Evolutionary conservation across 1,140 invertebrate species (phyloP).

Genomic region (Drosophila subobscura): DNA sequence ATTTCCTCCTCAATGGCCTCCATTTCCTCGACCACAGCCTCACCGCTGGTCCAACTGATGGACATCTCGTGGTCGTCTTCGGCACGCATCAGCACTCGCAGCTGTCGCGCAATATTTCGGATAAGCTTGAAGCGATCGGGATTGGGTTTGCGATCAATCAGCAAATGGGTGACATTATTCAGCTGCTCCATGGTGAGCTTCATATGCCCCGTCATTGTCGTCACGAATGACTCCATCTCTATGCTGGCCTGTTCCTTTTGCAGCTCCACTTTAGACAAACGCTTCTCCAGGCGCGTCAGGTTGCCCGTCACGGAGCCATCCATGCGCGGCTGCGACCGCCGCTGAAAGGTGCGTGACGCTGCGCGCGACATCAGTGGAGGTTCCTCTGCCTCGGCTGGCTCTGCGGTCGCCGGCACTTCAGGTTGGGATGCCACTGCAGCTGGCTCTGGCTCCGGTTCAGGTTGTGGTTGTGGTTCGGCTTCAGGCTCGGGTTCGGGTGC

Average conservation of each 20-base stretch:
- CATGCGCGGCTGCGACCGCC: neutral
- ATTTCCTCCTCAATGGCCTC: constrained; percentile 43
- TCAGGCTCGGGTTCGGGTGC: neutral
- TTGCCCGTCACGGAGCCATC: constrained; percentile 43
- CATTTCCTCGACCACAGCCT: constrained; percentile 8
- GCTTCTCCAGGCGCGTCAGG: constrained; percentile 39
- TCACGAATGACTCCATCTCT: constrained; percentile 33
- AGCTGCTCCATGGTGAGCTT: constrained; percentile 71
- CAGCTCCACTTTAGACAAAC: constrained; percentile 58
- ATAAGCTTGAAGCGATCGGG: constrained; percentile 45
- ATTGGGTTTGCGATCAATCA: constrained; percentile 64
- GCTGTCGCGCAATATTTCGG: constrained; percentile 45
- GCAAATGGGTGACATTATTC: constrained; percentile 63
- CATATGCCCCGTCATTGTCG: constrained; percentile 50
- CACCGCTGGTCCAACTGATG: constrained; percentile 57
- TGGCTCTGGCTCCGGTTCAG: neutral
- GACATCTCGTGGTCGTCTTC: constrained; percentile 40
- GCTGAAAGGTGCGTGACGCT: constrained; percentile 43
- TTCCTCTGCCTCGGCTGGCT: neutral
- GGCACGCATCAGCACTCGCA: constrained; percentile 50
- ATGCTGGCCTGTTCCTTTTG: constrained; percentile 50
- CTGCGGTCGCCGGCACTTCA: neutral
- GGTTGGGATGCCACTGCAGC: neutral
- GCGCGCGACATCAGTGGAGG: neutral
- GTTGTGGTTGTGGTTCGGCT: neutral